Base-by-base conservation (phyloP, 2,113 vertebrate genomes). In the Trochalopteron elliotii region DNA sequence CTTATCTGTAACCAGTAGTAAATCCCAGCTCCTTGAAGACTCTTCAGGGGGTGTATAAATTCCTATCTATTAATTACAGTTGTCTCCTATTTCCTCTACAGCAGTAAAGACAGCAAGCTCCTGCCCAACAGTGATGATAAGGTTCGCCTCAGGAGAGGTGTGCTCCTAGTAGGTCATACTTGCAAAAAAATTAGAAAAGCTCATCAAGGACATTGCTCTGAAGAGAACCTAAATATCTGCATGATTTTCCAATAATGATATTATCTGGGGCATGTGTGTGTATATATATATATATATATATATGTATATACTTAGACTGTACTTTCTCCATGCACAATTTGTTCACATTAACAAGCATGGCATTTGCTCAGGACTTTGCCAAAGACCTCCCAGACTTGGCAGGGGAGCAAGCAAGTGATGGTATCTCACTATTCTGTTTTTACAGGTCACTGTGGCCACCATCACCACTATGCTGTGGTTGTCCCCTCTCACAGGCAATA, bases 401-500 rank as follows among this genome's bases (percentile, higher is more conserved):
- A 57, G 17, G 13, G 28, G 11, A 71, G 22, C 12, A 67, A 59
- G 35, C 25, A 42, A 67, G 28, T 7, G 20, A 11, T 78, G 15
- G 8, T 28, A 27, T 69, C 65, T 82, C 28, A 25, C 9, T 57
- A 2, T 14, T 56, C 12, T 35, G 14, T 21, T 75, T 82, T 55
- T 20, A 17, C 16, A 52, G 39, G 23, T 30, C 24, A 4, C 42
- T 0, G 0, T 53, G 69, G 35, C 12, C 60, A 39, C 24, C 2
- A 2, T 37, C 64, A 42, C 50, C 33, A 8, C 45, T 2, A 0
- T 10, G 31, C 42, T 40, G 9, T 4, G 5, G 27, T 19, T 39
- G 33, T 76, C 10, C 23, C 35, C 27, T 9, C 18, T 64, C 6
- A 0, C 40, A n/a, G 28, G 28, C 11, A 33, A 15, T 8, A 4